phyloP scores from a whole-genome alignment of 2,888 invertebrate genomes.

The Sturmia bella region DNA sequence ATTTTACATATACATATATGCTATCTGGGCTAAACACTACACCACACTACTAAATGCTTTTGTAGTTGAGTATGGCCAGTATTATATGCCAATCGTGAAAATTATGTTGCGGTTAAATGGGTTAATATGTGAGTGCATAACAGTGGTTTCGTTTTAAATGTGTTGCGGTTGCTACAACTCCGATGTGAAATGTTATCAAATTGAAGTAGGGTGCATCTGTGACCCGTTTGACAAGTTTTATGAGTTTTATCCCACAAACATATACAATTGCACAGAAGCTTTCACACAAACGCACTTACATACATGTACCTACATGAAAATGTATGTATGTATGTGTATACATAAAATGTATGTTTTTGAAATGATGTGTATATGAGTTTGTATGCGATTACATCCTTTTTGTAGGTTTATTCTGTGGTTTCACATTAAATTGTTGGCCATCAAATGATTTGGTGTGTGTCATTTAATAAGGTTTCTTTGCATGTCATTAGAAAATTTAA shows the following conservation, averaged over 20 bases:
- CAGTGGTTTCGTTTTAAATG: constrained; percentile 69
- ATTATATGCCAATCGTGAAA: constrained; percentile 67
- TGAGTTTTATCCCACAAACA: constrained; percentile 25
- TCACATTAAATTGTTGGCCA: constrained; percentile 63
- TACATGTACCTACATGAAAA: background rate
- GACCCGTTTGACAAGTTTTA: constrained; percentile 60
- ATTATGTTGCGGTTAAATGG: constrained; percentile 69
- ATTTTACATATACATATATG: background rate
- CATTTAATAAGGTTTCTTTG: constrained; percentile 63
- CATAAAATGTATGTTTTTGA: background rate
- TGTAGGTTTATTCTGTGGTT: constrained; percentile 64
- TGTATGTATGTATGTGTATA: background rate
- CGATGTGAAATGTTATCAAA: constrained; percentile 57
- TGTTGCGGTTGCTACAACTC: constrained; percentile 64
- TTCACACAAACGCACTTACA: background rate
- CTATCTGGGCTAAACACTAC: background rate
- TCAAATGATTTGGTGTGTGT: constrained; percentile 67
- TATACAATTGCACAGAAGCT: constrained; percentile 3
- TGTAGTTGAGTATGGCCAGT: constrained; percentile 34
- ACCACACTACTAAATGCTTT: background rate
- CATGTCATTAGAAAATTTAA: constrained; percentile 65
- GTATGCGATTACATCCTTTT: constrained; percentile 38
- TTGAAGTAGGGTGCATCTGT: constrained; percentile 67
- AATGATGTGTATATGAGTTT: background rate
- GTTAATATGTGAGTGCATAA: constrained; percentile 71